Percentiles rank a stretch among this genome's conserved stretches.
Conservation (phyloP, 2,888 invertebrate genomes). For the Brachyopa scutellaris region DNA sequence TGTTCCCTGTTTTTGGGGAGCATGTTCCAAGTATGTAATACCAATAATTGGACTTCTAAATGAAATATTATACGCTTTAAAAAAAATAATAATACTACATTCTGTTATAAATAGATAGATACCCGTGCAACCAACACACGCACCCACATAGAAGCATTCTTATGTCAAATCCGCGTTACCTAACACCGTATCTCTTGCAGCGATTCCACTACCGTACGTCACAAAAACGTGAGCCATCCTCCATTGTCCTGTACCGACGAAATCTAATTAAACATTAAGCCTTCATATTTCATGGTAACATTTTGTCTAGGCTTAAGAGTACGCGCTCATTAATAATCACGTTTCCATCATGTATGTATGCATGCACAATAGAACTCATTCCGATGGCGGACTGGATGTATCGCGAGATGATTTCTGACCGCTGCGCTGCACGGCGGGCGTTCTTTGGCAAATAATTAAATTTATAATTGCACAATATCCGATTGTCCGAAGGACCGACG, state of each 20-base stretch:
- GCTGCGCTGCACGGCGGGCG: background rate
- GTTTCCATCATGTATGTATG: constrained; percentile 30
- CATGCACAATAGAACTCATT: constrained; percentile 3
- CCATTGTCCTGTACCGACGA: constrained; percentile 16
- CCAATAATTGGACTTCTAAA: too few relatives aligned
- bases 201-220: constrained; percentile 5
- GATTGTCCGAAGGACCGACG: constrained; percentile 33
- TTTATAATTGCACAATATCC: constrained; percentile 63
- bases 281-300: constrained; percentile 53
- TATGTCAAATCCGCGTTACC: too few relatives aligned
- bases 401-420: constrained; percentile 8
- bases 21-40: too few relatives aligned
- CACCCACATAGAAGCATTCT: too few relatives aligned
- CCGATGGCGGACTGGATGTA: background rate
- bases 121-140: too few relatives aligned
- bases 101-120: too few relatives aligned
- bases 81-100: too few relatives aligned
- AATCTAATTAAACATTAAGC: constrained; percentile 69
- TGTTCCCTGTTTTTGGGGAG: too few relatives aligned
- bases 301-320: constrained; percentile 48
- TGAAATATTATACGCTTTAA: too few relatives aligned
- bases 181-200: background rate
- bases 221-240: background rate
- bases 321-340: constrained; percentile 63
- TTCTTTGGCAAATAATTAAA: constrained; percentile 63